Base-by-base conservation (phyloP, 2,888 invertebrate species). In the Zygogramma bicolorata region DNA sequence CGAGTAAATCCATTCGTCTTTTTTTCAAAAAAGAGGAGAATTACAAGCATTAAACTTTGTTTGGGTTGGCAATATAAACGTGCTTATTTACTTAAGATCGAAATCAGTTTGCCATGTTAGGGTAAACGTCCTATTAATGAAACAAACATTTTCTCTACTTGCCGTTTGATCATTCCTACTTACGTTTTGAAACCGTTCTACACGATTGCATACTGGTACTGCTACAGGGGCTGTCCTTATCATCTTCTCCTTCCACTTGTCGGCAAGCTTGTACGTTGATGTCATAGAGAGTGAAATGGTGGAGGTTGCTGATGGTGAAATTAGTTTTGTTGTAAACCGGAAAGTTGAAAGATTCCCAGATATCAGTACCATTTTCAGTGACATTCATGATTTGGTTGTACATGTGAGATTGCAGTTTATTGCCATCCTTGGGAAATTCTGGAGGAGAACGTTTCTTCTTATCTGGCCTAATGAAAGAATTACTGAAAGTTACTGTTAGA, bases 251-350 rank as follows among this genome's bases (percentile, higher is more conserved):
- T 79, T 91, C 90, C 71, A 85, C 85, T 79, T 90, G 89, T n/a
- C 95, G 91, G 81, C 96, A 97, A 3, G 95, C 96, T 86, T 91
- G 90, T 61, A 97, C 91, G 77, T 89, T 90, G 68, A 96, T 91
- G 18, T 91, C 91, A 87, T 97, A 96, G 80, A 90, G 89, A 0
- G 94, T 92, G 86, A 92, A 96, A 88, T 97, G 96, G 7, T 91
- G 92, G 79, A 97, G 88, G 38, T 91, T 88, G 46, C 84, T 86
- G 75, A 94, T 90, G 7, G 89, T 89, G 80, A 91, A 88, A 63
- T 89, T 88, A 0, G 85, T 88, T 78, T 82, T 79, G 79, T 82
- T 65, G 85, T 86, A 74, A 1, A 82, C 82, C 13, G 68, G 73
- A 78, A 81, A 83, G 71, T 77, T 81, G 65, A 84, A 84, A 1